These are phyloP conservation scores for Crambe crambe DNA, from an alignment of 37 sponge, comb jelly and placozoan genomes.

Conservation along the genomic window DNA sequence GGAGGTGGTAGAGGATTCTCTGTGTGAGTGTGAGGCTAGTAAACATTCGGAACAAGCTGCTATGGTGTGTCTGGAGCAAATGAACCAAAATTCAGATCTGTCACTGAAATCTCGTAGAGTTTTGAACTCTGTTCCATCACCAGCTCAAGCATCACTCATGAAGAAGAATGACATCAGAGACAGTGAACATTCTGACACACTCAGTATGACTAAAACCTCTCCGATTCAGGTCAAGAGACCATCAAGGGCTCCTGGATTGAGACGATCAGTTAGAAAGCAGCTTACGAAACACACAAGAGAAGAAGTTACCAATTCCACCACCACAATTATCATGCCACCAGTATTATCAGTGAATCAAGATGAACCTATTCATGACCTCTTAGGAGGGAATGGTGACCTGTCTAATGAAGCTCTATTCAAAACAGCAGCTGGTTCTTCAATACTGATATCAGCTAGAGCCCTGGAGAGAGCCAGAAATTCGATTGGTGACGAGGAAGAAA, in stretches of 20 bases:
- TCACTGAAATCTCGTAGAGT: not conserved
- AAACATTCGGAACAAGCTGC: not conserved
- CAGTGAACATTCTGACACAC: not conserved
- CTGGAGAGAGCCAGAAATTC: not conserved
- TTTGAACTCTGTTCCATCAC: not conserved
- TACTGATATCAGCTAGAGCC: not conserved
- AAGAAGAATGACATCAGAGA: not conserved
- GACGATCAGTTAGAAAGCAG: not conserved
- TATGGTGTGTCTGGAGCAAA: too few relatives aligned
- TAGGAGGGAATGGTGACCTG: not conserved
- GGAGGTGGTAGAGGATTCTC: not conserved
- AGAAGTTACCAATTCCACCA: not conserved
- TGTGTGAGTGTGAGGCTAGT: not conserved
- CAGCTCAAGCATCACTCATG: not conserved
- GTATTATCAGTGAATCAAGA: not conserved
- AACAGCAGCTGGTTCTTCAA: not conserved
- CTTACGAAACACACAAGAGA: not conserved
- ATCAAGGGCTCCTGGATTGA: constrained; percentile 8
- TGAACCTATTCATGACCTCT: not conserved
- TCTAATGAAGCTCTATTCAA: not conserved
- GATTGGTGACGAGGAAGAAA: not conserved
- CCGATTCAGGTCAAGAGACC: not conserved
- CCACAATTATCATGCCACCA: not conserved
- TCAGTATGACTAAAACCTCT: not conserved
- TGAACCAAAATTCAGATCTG: not conserved